Base-by-base conservation (phyloP, 2,888 invertebrate genomes). In the Megalurothrips usitatus region DNA sequence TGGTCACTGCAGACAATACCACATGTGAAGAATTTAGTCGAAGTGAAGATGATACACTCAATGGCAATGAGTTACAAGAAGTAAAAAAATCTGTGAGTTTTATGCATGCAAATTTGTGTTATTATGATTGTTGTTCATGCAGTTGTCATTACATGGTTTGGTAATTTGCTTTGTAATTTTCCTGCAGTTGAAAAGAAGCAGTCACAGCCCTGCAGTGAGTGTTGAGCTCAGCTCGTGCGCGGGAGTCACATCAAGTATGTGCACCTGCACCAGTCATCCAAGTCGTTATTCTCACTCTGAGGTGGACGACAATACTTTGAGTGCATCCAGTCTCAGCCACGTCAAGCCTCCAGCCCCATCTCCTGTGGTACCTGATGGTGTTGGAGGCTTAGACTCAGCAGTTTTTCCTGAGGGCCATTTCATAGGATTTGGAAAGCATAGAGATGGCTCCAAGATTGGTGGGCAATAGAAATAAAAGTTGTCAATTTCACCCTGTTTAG, bases 381-480 rank as follows among this genome's bases (percentile, higher is more conserved):
- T 28, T 14, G 80, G 19, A 26, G 78, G 75, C 26, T 6, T 43
- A 43, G 34, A 43, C 34, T 43, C 6, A 6, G 75, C 78, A 48
- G 78, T 80, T 28, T 81, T 81, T 75, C 68, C 80, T 10, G 87
- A 87, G 81, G 88, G 88, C 10, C 86, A 86, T 79, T 88, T 85
- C 82, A 84, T 85, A 83, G 87, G 87, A 19, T 84, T 85, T 79
- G 87, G 87, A 78, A 83, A 84, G 79, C 88, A 88, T 82, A 85
- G 84, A 81, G 88, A 88, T 84, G 86, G 86, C 9, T 85, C 86
- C 14, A 68, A 79, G 26, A 79, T 81, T 79, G 89, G 87, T 81
- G 88, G 26, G 68, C 26, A 75, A 12, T 3, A 75, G 26, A 75
- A 12, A 12, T 26, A 3, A 75, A 23, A 1, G 9, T 58, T 52